Evolutionary conservation across 2,113 vertebrate genomes (phyloP), one percentile per base, ranked within the genome.

Genomic region (Hiodon alosoides): DNA sequence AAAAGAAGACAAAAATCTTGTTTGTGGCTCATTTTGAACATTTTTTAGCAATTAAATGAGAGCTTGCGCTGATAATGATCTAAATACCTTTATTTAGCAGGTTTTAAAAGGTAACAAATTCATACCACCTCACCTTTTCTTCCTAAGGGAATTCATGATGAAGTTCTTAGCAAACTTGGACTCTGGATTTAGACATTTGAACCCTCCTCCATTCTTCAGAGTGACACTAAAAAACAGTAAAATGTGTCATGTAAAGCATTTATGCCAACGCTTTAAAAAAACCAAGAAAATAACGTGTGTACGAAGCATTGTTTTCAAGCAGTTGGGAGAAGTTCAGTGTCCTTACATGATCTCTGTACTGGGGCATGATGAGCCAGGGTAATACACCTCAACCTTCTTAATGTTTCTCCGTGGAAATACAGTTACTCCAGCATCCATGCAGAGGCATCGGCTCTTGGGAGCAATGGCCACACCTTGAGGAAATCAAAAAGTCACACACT

Each of bases 1-100:
- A n/a, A n/a, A n/a, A n/a, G n/a, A n/a, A n/a, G n/a, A n/a, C n/a
- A 78, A 74, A 52, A 64, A 59, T 50, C 72, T 72, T 13, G 50
- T 65, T 74, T 0, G 10, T 71, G 72, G 47, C 5, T 67, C n/a
- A 71, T 78, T 75, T 78, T 73, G 9, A 78, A 69, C 5, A 81
- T 75, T 78, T 68, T 81, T 50, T 53, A n/a, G 16, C 7, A 71
- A 71, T n/a, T 57, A 52, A 5, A 11, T 64, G 16, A 61, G n/a
- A n/a, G n/a, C n/a, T 61, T 51, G 31, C 16, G 3, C 11, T 68
- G 31, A 58, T 52, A 59, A 61, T 11, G 52, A 69, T 8, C 5
- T 60, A 76, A 69, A 66, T 54, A 11, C 5, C 13, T 1, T 31
- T 76, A 1, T 3, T 2, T 5, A 51, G 14, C 48, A 76, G 8